These are phyloP conservation scores for Coptodon bakossiorum DNA, from an alignment of 2,113 vertebrate species.

Conservation along the genomic window DNA sequence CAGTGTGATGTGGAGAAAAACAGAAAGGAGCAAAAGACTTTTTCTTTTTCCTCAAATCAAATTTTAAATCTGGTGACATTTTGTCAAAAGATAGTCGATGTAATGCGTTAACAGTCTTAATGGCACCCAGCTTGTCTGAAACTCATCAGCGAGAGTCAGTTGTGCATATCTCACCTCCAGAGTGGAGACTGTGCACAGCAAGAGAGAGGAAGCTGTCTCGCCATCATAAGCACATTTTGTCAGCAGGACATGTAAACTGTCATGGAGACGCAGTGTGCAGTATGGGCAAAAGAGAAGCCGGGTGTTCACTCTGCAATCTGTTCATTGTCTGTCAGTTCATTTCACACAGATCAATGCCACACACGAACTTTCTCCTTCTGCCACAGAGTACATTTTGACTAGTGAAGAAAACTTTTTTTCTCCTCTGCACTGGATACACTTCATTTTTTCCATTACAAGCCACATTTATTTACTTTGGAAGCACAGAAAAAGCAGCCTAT, in stretches of 20 bases:
- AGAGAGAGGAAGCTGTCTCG: constrained; percentile 38
- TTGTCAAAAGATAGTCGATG: neutral
- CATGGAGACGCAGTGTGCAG: constrained; percentile 36
- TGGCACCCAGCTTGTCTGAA: neutral
- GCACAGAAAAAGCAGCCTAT: neutral
- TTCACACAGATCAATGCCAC: constrained; percentile 34
- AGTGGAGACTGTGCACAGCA: constrained; percentile 38
- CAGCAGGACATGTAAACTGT: constrained; percentile 65
- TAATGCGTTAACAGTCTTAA: neutral
- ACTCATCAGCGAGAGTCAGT: constrained; percentile 19
- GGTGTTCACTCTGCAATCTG: constrained; percentile 38
- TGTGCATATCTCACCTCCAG: constrained; percentile 30
- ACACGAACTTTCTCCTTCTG: neutral
- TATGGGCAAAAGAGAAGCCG: neutral
- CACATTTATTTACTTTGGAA: neutral
- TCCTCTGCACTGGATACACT: neutral
- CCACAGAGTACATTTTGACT: neutral
- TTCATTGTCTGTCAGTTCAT: constrained; percentile 55
- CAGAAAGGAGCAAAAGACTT: neutral
- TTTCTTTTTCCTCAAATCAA: neutral
- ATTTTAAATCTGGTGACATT: neutral
- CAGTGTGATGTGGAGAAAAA: neutral
- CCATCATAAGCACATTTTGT: constrained; percentile 40
- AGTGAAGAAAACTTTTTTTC: neutral
- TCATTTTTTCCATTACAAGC: neutral